phyloP scores from a whole-genome alignment of 2,113 vertebrate genomes.

The Myodes glareolus region DNA sequence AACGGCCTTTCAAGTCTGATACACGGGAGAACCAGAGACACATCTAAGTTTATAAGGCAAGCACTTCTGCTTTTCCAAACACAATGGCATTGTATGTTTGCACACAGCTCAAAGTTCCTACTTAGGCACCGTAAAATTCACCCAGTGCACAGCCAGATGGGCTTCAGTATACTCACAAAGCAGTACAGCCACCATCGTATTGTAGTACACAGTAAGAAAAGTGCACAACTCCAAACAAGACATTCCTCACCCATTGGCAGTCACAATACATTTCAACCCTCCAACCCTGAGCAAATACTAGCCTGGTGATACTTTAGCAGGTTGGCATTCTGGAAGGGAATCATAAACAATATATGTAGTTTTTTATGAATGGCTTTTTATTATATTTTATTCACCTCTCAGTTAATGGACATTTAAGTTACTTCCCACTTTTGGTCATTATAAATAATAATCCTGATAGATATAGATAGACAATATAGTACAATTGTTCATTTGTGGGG shows the following conservation, averaged over 20 bases:
- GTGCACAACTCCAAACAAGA: neutral
- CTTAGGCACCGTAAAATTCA: constrained; percentile 6
- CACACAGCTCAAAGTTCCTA: constrained; percentile 23
- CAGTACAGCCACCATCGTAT: constrained; percentile 9
- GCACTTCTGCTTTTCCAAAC: neutral
- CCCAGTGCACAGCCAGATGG: neutral
- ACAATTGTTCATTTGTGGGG: neutral
- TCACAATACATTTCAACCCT: neutral
- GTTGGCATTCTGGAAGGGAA: neutral
- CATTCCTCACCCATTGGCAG: constrained; percentile 31
- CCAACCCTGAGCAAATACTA: neutral
- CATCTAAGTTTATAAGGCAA: neutral
- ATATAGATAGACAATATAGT: neutral
- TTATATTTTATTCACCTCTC: neutral
- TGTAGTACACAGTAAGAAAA: constrained; percentile 46
- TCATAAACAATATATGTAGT: neutral
- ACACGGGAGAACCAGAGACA: constrained; percentile 28
- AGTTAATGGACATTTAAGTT: neutral
- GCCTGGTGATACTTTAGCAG: neutral
- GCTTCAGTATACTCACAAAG: constrained; percentile 35
- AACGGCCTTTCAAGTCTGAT: neutral
- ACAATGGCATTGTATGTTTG: neutral
- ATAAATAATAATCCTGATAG: neutral
- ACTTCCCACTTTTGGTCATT: neutral
- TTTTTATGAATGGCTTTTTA: neutral